Conservation (phyloP, 2,888 invertebrate species). For the Apodemia zela region DNA sequence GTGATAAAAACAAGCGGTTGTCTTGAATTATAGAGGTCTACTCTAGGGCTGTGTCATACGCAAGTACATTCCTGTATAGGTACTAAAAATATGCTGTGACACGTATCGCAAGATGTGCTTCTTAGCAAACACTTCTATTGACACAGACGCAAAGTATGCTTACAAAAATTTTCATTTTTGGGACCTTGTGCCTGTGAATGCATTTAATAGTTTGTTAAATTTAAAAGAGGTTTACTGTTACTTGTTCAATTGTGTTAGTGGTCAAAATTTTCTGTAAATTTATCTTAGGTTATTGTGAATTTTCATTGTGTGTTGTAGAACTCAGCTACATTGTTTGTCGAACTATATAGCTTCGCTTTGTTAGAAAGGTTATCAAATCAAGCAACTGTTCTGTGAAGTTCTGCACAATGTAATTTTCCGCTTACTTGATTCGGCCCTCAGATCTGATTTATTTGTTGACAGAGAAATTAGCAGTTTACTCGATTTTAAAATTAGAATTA, state of each 20-base stretch:
- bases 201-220: conserved; percentile 78
- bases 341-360: not conserved
- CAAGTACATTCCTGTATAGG: conserved; percentile 61
- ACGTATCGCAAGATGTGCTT: conserved; percentile 18
- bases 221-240: conserved; percentile 72
- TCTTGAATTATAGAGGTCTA: conserved; percentile 3
- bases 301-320: conserved; percentile 10
- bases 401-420: conserved; percentile 2
- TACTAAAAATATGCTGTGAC: conserved; percentile 27
- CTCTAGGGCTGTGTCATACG: conserved; percentile 65
- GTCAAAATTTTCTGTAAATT: conserved; percentile 27
- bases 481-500: conserved; percentile 31
- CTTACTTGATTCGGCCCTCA: conserved; percentile 25
- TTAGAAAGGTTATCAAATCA: not conserved
- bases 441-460: conserved; percentile 41
- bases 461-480: conserved; percentile 32
- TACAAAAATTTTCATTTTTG: conserved; percentile 41
- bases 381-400: not conserved
- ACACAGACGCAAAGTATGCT: conserved; percentile 35
- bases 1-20: not conserved
- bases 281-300: conserved; percentile 18
- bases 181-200: conserved; percentile 60
- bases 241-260: conserved; percentile 47
- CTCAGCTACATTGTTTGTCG: not conserved
- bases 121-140: conserved; percentile 20